Percentiles rank a stretch among this genome's conserved stretches.
Conservation (phyloP, 1,140 invertebrate species). For the Ceratina calcarata region DNA sequence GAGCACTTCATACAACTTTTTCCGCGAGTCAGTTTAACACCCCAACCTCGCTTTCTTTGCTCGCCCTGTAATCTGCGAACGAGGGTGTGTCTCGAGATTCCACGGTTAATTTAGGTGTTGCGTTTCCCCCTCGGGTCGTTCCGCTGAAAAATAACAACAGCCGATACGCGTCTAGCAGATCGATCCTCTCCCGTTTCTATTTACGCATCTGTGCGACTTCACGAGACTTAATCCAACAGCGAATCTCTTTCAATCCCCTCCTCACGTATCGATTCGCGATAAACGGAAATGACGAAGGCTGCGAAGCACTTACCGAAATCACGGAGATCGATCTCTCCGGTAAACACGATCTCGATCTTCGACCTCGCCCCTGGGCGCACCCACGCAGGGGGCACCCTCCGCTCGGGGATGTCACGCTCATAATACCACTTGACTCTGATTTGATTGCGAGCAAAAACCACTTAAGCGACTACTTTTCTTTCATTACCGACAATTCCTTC, state of each 20-base stretch:
- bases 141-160: neutral
- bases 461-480: slow-evolving; percentile 44
- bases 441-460: slow-evolving; percentile 52
- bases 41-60: too few relatives aligned
- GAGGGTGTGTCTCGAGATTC: slow-evolving; percentile 43
- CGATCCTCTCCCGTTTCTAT: neutral
- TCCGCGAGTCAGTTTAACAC: too few relatives aligned
- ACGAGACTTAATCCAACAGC: neutral
- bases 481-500: slow-evolving; percentile 14
- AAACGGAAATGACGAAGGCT: neutral
- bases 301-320: slow-evolving; percentile 19
- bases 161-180: neutral
- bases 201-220: neutral
- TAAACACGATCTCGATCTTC: slow-evolving; percentile 59
- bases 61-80: slow-evolving; percentile 53
- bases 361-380: slow-evolving; percentile 20
- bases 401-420: slow-evolving; percentile 47
- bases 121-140: slow-evolving; percentile 63
- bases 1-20: slow-evolving; percentile 24
- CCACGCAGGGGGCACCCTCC: slow-evolving; percentile 30
- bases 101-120: slow-evolving; percentile 69
- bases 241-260: neutral
- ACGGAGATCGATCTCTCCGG: slow-evolving; percentile 39
- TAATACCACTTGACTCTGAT: slow-evolving; percentile 58
- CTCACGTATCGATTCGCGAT: neutral